Evolutionary conservation across 2,113 vertebrate species (phyloP).

Genomic region (Balaenoptera acutorostrata): DNA sequence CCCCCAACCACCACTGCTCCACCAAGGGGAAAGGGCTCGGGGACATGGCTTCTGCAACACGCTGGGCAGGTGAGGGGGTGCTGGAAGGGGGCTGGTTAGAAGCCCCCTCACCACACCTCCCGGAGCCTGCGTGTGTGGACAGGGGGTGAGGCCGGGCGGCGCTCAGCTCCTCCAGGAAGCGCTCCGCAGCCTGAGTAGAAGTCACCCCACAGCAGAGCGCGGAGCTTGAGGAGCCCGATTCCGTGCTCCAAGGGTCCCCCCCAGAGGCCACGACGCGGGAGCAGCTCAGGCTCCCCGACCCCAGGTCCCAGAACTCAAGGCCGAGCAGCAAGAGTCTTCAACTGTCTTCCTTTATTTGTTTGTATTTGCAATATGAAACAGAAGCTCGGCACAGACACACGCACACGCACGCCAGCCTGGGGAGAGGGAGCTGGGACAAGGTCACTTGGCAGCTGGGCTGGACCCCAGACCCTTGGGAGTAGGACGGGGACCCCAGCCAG

Average conservation of each 20-base stretch:
- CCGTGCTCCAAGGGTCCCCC: not conserved
- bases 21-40: not conserved
- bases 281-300: not conserved
- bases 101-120: not conserved
- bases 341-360: conserved; percentile 61
- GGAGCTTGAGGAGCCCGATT: not conserved
- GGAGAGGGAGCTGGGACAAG: conserved; percentile 64
- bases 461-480: not conserved
- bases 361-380: conserved; percentile 59
- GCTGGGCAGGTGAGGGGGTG: not conserved
- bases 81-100: not conserved
- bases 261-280: not conserved
- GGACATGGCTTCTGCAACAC: not conserved
- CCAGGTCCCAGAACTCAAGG: not conserved
- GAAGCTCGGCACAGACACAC: conserved; percentile 44
- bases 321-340: not conserved
- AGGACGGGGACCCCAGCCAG: not conserved
- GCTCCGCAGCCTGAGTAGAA: not conserved
- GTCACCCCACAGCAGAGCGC: not conserved
- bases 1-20: not conserved
- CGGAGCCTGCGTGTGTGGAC: not conserved
- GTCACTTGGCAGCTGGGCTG: conserved; percentile 68
- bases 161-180: not conserved
- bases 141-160: not conserved
- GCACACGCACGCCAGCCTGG: conserved; percentile 39